Evolutionary conservation across 2,888 invertebrate species (phyloP), one percentile per base, ranked within the genome.

Genomic region (Drosophila infuscata): DNA sequence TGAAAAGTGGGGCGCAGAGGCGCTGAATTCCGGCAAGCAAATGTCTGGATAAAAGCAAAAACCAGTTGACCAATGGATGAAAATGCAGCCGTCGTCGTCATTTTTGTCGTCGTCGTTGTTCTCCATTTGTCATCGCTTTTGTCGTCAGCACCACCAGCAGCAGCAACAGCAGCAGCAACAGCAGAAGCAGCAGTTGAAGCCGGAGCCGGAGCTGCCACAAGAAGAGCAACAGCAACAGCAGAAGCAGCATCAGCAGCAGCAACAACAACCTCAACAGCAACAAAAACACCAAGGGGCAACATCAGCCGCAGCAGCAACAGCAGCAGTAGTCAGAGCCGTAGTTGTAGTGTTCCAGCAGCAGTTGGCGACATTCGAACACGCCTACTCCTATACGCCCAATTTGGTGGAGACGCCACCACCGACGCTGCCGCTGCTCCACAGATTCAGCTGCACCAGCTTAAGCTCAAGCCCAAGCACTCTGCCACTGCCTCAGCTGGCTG

Each of bases 21-120:
- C 68, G 77, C 74, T 33, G 9, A 48, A 65, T 82, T 82, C 85
- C 88, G 86, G 89, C 84, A 86, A 86, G 20, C 85, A 79, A 87
- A 91, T 91, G 91, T 90, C 88, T 89, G 88, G 90, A 90, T 91
- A 84, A 89, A 80, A 78, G 62, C 53, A 76, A 79, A 60, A 75
- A 74, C 52, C 67, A 79, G 74, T 83, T 87, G 86, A 90, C 91
- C 91, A 91, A 91, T 91, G 91, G 91, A 91, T 91, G 91, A 91
- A 90, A 90, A 91, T 91, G 91, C 91, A 87, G 91, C 82, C 85
- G 83, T 91, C 90, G 91, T 82, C 85, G 89, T 88, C 85, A 87
- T 88, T 77, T 76, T 85, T 89, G 87, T 79, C 88, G 90, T 85
- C 87, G 90, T 90, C 87, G 89, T 88, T 85, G 90, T 91, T 80